phyloP scores from a whole-genome alignment of 2,888 invertebrate species.

The Hyposoter didymator region DNA sequence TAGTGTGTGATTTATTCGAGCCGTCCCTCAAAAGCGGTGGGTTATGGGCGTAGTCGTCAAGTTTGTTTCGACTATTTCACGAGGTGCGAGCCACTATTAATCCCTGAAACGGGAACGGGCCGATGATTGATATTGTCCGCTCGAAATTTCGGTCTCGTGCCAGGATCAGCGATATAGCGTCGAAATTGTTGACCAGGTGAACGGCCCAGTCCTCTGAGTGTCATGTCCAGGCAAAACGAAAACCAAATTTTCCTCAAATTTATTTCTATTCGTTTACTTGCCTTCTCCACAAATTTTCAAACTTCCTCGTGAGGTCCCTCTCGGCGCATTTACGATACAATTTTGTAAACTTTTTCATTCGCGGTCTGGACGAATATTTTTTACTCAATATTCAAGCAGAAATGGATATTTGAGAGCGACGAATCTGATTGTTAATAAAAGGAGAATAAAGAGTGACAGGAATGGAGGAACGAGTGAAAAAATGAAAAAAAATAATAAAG shows the following conservation, averaged over 20 bases:
- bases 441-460: not conserved
- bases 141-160: slow-evolving; percentile 76
- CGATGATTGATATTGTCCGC: slow-evolving; percentile 81
- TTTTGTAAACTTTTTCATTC: not conserved
- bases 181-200: slow-evolving; percentile 72
- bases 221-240: not conserved
- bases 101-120: slow-evolving; percentile 73
- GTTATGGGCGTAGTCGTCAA: slow-evolving; percentile 61
- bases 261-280: not conserved
- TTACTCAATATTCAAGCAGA: not conserved
- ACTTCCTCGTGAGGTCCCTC: too few relatives aligned
- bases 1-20: slow-evolving; percentile 53
- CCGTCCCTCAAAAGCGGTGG: slow-evolving; percentile 23
- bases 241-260: not conserved
- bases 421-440: not conserved
- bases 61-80: slow-evolving; percentile 66
- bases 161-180: slow-evolving; percentile 75
- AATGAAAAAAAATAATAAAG: not conserved
- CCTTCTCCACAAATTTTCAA: not conserved
- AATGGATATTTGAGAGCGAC: not conserved
- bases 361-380: not conserved
- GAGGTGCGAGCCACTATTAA: slow-evolving; percentile 80
- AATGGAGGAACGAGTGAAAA: not conserved
- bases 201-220: slow-evolving; percentile 31
- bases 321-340: too few relatives aligned